These are phyloP conservation scores for Diglossa cyanea DNA, from an alignment of 2,797 vertebrate species.

Conservation along the genomic window DNA sequence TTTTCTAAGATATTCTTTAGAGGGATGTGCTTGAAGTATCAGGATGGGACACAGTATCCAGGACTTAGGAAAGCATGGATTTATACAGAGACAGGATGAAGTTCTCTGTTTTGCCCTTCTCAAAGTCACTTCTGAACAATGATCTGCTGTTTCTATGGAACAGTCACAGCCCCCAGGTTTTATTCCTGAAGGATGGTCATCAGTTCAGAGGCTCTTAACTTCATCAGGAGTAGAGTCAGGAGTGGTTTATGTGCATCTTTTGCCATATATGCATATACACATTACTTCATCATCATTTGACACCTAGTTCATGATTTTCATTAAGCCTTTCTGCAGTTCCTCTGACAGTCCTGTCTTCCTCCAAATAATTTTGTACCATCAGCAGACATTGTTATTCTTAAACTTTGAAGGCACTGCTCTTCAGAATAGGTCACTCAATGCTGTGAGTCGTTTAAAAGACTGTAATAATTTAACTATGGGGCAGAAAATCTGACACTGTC, in stretches of 20 bases:
- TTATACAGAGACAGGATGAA: neutral
- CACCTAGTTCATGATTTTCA: neutral
- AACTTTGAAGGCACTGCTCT: neutral
- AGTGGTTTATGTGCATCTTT: neutral
- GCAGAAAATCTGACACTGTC: neutral
- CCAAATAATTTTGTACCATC: neutral
- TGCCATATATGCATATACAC: neutral
- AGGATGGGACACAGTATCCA: neutral
- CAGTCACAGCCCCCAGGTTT: neutral
- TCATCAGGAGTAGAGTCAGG: neutral
- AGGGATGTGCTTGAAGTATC: neutral
- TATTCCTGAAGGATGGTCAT: neutral
- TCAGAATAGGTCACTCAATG: neutral
- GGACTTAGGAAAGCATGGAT: neutral
- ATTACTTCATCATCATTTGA: neutral
- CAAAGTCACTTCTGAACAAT: neutral
- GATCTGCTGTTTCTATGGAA: fast-evolving
- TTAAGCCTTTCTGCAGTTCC: neutral
- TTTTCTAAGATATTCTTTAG: neutral
- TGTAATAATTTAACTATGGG: neutral
- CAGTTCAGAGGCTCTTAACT: neutral
- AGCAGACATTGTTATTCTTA: neutral
- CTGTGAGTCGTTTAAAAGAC: neutral
- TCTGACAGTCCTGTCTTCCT: neutral
- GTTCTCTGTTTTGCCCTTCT: neutral